Evolutionary conservation across 2,888 invertebrate species (phyloP).

Genomic region (Ectemnius continuus): DNA sequence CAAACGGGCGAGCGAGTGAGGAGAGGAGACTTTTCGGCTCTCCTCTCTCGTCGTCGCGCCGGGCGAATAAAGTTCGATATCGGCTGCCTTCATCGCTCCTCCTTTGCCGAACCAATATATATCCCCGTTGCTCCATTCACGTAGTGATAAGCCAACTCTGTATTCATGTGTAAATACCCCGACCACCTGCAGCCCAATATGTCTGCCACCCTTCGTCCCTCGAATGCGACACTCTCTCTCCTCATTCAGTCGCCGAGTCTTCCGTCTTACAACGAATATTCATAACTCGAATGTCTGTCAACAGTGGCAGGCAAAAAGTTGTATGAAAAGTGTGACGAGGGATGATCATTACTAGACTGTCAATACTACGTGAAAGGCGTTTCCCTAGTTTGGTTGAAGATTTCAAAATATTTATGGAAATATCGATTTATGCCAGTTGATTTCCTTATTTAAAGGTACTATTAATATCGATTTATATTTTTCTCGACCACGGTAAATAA

Average conservation of each 20-base stretch:
- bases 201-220: conserved; percentile 26
- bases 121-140: conserved; percentile 61
- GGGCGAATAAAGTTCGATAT: conserved; percentile 61
- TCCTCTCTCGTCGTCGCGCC: conserved; percentile 46
- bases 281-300: no score
- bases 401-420: no score
- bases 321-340: no score
- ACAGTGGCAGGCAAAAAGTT: no score
- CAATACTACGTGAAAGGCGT: no score
- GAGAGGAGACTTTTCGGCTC: conserved; percentile 45
- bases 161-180: conserved; percentile 71
- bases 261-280: background rate
- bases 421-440: no score
- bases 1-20: conserved; percentile 15
- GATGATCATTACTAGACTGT: no score
- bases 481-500: no score
- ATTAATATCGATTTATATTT: no score
- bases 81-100: conserved; percentile 51
- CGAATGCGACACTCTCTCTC: background rate
- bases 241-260: conserved; percentile 12
- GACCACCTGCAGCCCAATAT: conserved; percentile 39
- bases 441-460: no score
- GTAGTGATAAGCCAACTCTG: conserved; percentile 66
- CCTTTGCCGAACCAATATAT: conserved; percentile 67
- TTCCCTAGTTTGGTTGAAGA: no score